A percentile compares a stretch with the other conserved stretches of the same genome.
phyloP scores from a whole-genome alignment of 1,140 invertebrate genomes.

The Epicauta chinensis region DNA sequence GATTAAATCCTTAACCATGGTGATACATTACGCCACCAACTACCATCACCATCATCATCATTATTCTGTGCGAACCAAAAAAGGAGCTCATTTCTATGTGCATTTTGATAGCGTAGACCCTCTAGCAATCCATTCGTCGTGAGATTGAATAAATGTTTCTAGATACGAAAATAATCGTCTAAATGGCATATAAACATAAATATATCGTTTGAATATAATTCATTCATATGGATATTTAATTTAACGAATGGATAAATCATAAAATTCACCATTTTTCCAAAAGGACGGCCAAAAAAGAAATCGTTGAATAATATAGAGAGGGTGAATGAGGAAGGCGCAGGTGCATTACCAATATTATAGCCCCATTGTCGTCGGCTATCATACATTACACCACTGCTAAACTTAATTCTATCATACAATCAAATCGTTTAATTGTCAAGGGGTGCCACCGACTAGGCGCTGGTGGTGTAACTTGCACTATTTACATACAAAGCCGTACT shows the following conservation, averaged over 20 bases:
- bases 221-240: background rate
- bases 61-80: too few relatives aligned
- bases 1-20: conserved; percentile 17
- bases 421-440: too few relatives aligned
- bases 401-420: too few relatives aligned
- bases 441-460: too few relatives aligned
- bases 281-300: background rate
- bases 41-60: background rate
- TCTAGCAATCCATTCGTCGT: background rate
- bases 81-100: conserved; percentile 22
- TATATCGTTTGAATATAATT: background rate
- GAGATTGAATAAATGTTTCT: background rate
- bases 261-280: background rate
- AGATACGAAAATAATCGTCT: background rate
- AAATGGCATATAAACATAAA: background rate
- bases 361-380: too few relatives aligned
- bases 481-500: too few relatives aligned
- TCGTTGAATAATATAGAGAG: too few relatives aligned
- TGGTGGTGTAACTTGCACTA: too few relatives aligned
- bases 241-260: background rate
- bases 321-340: too few relatives aligned
- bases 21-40: conserved; percentile 19
- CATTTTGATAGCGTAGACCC: conserved; percentile 16
- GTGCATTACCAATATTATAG: too few relatives aligned
- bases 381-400: too few relatives aligned